These are phyloP conservation scores for Metellina segmentata DNA, from an alignment of 2,888 invertebrate genomes.

Conservation along the genomic window DNA sequence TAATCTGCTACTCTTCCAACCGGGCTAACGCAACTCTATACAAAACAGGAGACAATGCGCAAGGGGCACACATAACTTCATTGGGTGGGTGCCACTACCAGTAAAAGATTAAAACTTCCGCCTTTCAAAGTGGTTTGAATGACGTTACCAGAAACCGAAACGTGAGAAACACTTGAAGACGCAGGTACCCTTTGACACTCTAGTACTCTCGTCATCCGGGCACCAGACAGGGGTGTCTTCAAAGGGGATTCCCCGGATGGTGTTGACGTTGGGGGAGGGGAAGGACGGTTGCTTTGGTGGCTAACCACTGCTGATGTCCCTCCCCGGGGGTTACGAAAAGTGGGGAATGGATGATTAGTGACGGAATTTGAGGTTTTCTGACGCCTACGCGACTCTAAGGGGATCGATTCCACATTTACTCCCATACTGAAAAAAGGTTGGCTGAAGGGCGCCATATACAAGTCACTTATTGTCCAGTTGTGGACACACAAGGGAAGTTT, in stretches of 20 bases:
- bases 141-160: not conserved
- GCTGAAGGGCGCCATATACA: too few relatives aligned
- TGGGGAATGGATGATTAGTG: slow-evolving; percentile 13
- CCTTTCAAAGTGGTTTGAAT: not conserved
- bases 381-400: slow-evolving; percentile 23
- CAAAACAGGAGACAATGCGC: too few relatives aligned
- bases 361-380: slow-evolving; percentile 23
- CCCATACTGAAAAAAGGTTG: too few relatives aligned
- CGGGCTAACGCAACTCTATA: too few relatives aligned
- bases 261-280: not conserved
- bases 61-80: too few relatives aligned
- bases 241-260: slow-evolving; percentile 7
- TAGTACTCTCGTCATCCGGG: not conserved
- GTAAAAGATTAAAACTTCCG: too few relatives aligned
- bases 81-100: too few relatives aligned
- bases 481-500: too few relatives aligned
- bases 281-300: slow-evolving; percentile 19
- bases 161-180: not conserved
- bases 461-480: too few relatives aligned
- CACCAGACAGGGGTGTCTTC: not conserved
- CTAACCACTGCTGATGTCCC: not conserved
- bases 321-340: not conserved
- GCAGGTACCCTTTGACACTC: not conserved
- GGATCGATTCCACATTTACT: not conserved
- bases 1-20: too few relatives aligned